Conservation (phyloP, 2,888 invertebrate species). For the Alitta virens region DNA sequence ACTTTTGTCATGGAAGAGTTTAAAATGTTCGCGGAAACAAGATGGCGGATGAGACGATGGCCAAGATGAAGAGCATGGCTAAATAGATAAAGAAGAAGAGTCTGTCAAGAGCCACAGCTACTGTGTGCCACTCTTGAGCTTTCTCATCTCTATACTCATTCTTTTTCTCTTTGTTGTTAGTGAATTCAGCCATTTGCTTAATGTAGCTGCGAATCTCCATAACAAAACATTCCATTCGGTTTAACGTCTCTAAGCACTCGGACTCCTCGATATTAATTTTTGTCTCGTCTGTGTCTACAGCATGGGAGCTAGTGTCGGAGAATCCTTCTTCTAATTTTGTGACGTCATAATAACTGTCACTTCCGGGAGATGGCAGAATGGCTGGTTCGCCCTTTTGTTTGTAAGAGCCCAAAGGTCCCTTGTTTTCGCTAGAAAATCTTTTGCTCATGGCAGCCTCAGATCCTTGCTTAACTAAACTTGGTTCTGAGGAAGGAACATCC, state of each 20-base stretch:
- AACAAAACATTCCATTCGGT: neutral
- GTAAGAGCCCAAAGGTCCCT: too few species aligned
- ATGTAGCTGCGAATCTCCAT: neutral
- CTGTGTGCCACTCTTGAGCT: neutral
- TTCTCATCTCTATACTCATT: neutral
- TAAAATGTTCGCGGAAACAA: neutral
- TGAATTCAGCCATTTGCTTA: neutral
- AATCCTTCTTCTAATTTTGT: too few species aligned
- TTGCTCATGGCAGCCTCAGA: too few species aligned
- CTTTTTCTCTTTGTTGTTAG: neutral
- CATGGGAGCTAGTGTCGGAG: too few species aligned
- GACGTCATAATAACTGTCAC: too few species aligned
- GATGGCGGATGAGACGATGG: neutral
- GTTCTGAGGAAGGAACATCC: too few species aligned
- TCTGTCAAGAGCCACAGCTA: neutral
- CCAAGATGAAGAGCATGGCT: neutral
- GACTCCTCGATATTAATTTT: neutral
- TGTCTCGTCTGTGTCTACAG: too few species aligned
- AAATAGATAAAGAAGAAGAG: neutral
- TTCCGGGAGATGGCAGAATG: too few species aligned
- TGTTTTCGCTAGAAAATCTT: too few species aligned
- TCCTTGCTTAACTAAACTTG: too few species aligned
- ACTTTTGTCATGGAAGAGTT: too few species aligned
- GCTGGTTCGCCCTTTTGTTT: too few species aligned
- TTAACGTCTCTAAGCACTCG: neutral